Percentiles rank a stretch among this genome's conserved stretches.
Evolutionary conservation across 2,113 vertebrate species (phyloP).

Genomic region (Nothoprocta pentlandii): DNA sequence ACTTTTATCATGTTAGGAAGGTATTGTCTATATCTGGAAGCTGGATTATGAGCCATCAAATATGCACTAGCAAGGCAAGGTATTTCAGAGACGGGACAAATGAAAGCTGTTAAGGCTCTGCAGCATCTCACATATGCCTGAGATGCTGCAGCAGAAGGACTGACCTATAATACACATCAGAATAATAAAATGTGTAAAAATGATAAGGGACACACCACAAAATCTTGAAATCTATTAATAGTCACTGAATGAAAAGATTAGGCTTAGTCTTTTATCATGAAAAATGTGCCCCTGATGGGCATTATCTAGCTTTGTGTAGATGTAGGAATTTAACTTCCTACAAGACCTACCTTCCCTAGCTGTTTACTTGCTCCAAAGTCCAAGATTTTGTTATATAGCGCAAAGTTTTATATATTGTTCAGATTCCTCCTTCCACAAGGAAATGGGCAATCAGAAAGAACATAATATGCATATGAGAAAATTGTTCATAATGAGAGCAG

Average conservation of each 20-base stretch:
- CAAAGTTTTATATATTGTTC: neutral
- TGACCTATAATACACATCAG: neutral
- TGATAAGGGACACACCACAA: neutral
- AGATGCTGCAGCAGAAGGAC: neutral
- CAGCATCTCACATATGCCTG: neutral
- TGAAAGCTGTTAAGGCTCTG: neutral
- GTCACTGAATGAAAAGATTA: neutral
- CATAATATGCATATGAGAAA: neutral
- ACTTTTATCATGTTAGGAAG: neutral
- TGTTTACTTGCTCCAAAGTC: neutral
- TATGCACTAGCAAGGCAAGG: neutral
- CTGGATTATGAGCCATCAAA: neutral
- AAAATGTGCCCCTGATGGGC: neutral
- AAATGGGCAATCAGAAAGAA: neutral
- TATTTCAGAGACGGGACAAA: neutral
- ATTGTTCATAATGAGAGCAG: neutral
- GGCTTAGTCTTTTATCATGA: neutral
- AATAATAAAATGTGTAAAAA: neutral
- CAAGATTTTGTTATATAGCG: neutral
- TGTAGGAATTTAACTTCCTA: neutral
- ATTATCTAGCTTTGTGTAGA: neutral
- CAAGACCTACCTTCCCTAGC: neutral
- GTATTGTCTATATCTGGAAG: neutral
- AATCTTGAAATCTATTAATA: neutral
- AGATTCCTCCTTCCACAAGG: neutral